These are phyloP conservation scores for Vombatus ursinus DNA, from an alignment of 2,113 vertebrate genomes.

Conservation along the genomic window DNA sequence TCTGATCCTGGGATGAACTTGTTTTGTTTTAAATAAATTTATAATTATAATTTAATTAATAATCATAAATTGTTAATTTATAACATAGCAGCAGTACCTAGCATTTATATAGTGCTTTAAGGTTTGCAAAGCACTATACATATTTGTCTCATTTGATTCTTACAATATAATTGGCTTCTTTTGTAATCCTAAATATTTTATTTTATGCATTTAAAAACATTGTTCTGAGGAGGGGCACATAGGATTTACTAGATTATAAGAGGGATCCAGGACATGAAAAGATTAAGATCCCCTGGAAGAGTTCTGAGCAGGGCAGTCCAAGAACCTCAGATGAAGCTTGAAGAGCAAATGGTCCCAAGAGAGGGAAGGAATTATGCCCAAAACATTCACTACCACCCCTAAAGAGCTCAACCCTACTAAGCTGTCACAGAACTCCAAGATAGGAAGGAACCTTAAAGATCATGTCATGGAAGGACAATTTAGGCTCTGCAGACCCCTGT, in stretches of 20 bases:
- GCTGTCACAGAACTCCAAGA: background rate
- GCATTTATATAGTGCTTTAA: background rate
- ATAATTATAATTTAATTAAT: background rate
- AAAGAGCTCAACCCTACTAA: background rate
- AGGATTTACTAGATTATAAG: background rate
- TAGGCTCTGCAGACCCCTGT: background rate
- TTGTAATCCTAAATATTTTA: background rate
- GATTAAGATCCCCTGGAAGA: background rate
- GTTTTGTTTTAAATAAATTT: background rate
- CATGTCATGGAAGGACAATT: background rate
- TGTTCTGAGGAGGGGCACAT: background rate
- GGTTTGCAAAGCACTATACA: background rate
- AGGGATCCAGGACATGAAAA: background rate
- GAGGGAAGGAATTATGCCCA: background rate
- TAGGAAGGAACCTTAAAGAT: background rate
- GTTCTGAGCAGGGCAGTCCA: background rate
- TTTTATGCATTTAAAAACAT: background rate
- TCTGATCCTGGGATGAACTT: background rate
- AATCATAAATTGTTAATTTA: background rate
- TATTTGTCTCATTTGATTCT: background rate
- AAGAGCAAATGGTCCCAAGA: background rate
- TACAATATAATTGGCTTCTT: background rate
- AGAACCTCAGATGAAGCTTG: background rate
- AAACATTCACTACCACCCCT: background rate
- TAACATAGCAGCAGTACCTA: background rate